Evolutionary conservation across 30 jellyfish, hydroid and myxozoan species (phyloP), one percentile per base, ranked within the genome.

Genomic region (Aurelia sp.): DNA sequence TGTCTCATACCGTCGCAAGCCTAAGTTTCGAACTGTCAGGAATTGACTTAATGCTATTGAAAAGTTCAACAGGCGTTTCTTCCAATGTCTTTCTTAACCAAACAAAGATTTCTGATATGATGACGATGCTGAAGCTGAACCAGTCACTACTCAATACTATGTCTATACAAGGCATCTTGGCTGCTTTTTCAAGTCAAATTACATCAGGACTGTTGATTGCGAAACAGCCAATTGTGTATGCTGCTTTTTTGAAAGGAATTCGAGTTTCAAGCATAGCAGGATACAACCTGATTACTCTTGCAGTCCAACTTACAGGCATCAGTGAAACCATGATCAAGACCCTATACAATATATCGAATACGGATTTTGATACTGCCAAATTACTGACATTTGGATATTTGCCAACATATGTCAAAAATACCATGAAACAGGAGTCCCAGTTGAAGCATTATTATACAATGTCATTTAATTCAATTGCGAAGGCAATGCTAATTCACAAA

Each of bases 381-480:
- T 20, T 11, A 7, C 53, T 67, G 74, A 3, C 51, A 27, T 33
- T 80, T 20, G 83, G 83, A 48, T 3, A 2, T 0, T 21, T 80
- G 31, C 82, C 82, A 19, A 31, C 82, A 12, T 51, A 41, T 23
- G 90, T 66, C 7, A 80, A 80, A 0, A 63, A 21, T 44, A 50
- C 35, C 10, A 40, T 66, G 74, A 55, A 31, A 1, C 83, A 51
- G 7, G 68, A 48, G 0, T 66, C 62, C 6, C 52, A 23, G 11
- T 2, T 80, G 27, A 80, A 68, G 57, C 90, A 80, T 19, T 80
- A 60, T 84, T 19, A 50, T 12, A 80, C 83, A 66, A 66, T 80
- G 83, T 80, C 90, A 23, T 66, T 81, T 37, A 19, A 68, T 48
- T 81, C 90, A 27, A n/a, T 81, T 15, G 83, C 76, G 0, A 66